These are phyloP conservation scores for Callopanchax toddi DNA, from an alignment of 2,113 vertebrate genomes.

Conservation along the genomic window DNA sequence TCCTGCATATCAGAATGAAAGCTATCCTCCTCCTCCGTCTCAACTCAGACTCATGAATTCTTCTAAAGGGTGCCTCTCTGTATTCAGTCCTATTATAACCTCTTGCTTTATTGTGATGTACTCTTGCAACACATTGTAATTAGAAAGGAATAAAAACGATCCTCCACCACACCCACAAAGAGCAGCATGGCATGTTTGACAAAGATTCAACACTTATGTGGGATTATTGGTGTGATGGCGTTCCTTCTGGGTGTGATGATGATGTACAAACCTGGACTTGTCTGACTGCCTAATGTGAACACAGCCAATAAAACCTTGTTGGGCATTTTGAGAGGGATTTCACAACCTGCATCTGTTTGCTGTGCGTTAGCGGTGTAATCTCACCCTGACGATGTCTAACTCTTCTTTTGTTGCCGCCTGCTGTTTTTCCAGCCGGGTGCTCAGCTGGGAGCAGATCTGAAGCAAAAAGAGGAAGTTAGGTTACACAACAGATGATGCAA, in stretches of 20 bases:
- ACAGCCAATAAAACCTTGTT: not conserved
- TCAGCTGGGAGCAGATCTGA: slow-evolving; percentile 98
- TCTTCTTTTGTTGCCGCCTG: slow-evolving; percentile 95
- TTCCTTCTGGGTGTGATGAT: slow-evolving; percentile 7
- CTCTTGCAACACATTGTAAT: not conserved
- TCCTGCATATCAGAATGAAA: no score
- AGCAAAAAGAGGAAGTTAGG: slow-evolving; percentile 1
- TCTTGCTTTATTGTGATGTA: not conserved
- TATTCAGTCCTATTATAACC: not conserved
- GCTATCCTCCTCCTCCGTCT: not conserved
- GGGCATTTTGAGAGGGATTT: not conserved
- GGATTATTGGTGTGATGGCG: slow-evolving; percentile 18
- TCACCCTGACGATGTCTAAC: slow-evolving; percentile 93
- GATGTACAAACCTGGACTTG: slow-evolving; percentile 1
- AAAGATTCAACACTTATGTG: not conserved
- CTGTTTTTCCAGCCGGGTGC: slow-evolving; percentile 94
- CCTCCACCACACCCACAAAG: slow-evolving; percentile 10
- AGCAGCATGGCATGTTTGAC: slow-evolving; percentile 6
- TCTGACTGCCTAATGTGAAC: not conserved
- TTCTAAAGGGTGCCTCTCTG: not conserved
- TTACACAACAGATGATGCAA: not conserved
- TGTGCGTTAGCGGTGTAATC: not conserved
- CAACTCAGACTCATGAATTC: not conserved
- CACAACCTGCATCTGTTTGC: not conserved
- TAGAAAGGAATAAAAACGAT: not conserved